Percentiles rank a stretch among this genome's conserved stretches.
phyloP scores from a whole-genome alignment of 1,140 invertebrate genomes.

The Hyphantria cunea region DNA sequence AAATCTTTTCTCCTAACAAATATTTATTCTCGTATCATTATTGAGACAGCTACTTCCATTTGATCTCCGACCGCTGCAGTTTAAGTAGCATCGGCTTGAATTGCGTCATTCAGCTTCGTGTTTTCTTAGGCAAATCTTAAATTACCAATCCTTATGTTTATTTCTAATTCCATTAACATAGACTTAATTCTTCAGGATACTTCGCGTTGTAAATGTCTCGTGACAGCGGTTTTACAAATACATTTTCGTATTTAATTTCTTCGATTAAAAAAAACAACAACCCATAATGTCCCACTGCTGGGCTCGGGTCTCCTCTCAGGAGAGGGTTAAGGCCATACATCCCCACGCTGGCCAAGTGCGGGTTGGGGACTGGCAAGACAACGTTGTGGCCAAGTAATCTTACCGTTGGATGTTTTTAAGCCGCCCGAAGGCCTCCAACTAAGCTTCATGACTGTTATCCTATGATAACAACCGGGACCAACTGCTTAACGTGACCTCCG shows the following conservation, averaged over 20 bases:
- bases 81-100: conserved; percentile 45
- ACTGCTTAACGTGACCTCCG: no score
- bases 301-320: no score
- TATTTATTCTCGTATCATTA: conserved; percentile 39
- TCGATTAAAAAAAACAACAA: no score
- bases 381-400: no score
- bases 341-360: no score
- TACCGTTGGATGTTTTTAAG: no score
- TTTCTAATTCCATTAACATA: conserved; percentile 59
- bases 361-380: no score
- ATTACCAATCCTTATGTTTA: conserved; percentile 69
- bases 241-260: conserved; percentile 64
- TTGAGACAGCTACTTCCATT: conserved; percentile 37
- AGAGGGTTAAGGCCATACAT: no score
- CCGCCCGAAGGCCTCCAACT: no score
- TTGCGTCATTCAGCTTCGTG: conserved; percentile 45
- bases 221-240: conserved; percentile 62
- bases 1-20: conserved; percentile 35
- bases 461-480: no score
- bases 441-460: no score
- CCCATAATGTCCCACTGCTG: no score
- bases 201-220: conserved; percentile 69
- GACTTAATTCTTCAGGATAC: conserved; percentile 66
- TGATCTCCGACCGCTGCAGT: conserved; percentile 41
- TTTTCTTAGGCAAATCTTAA: conserved; percentile 59